phyloP scores from a whole-genome alignment of 2,888 invertebrate genomes.

The Polyploca ridens region DNA sequence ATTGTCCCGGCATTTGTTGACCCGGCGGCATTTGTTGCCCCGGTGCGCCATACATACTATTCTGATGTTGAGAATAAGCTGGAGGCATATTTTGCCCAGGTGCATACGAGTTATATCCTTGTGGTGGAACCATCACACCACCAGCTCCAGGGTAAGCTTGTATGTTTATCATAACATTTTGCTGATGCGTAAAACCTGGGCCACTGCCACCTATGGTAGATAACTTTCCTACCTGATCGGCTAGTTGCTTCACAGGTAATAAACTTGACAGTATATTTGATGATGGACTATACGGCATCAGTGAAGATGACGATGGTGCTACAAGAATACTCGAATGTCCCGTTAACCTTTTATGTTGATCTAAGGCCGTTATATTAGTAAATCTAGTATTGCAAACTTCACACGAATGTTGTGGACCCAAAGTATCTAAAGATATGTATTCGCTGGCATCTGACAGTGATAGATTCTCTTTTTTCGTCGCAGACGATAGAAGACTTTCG shows the following conservation, averaged over 20 bases:
- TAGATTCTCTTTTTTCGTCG: conserved; percentile 68
- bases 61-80: conserved; percentile 54
- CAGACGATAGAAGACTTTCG: conserved; percentile 70
- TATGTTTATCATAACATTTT: conserved; percentile 87
- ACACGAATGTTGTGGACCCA: conserved; percentile 85
- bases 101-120: conserved; percentile 71
- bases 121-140: conserved; percentile 75
- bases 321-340: conserved; percentile 82
- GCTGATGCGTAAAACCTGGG: conserved; percentile 83
- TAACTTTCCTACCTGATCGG: conserved; percentile 78
- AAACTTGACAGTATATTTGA: conserved; percentile 69
- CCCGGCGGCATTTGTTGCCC: conserved; percentile 29
- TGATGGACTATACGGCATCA: conserved; percentile 68
- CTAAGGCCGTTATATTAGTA: conserved; percentile 80
- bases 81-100: conserved; percentile 72
- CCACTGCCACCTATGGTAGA: conserved; percentile 59
- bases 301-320: conserved; percentile 52
- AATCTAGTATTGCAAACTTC: conserved; percentile 86
- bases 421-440: conserved; percentile 86
- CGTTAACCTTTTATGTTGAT: conserved; percentile 80
- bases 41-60: conserved; percentile 70
- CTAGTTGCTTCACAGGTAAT: conserved; percentile 76
- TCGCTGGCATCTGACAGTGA: conserved; percentile 79
- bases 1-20: conserved; percentile 65
- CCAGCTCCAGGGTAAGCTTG: conserved; percentile 85